These are phyloP conservation scores for Drosophila peninsularis DNA, from an alignment of 2,888 invertebrate genomes.

Conservation along the genomic window DNA sequence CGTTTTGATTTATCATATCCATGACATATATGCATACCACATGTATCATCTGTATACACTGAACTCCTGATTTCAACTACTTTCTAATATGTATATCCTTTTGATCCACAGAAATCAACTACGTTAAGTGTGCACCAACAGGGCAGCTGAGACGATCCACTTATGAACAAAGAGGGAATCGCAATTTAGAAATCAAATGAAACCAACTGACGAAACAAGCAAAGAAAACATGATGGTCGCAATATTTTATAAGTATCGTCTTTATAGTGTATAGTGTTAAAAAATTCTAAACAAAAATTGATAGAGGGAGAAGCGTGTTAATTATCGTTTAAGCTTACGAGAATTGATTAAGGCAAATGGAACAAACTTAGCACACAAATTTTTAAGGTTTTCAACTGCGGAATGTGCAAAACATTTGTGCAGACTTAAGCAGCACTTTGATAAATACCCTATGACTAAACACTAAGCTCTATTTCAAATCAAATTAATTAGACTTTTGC, in stretches of 20 bases:
- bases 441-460: conserved; percentile 44
- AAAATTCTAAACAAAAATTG: conserved; percentile 51
- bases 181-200: conserved; percentile 55
- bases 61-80: not conserved
- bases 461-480: conserved; percentile 61
- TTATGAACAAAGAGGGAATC: conserved; percentile 47
- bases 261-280: conserved; percentile 82
- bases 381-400: conserved; percentile 73
- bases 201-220: conserved; percentile 58
- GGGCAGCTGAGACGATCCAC: conserved; percentile 28
- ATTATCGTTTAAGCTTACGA: conserved; percentile 71
- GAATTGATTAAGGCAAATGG: conserved; percentile 68
- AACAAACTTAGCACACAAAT: conserved; percentile 73
- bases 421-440: conserved; percentile 59
- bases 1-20: conserved; percentile 23
- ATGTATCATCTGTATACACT: conserved; percentile 6
- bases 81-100: conserved; percentile 18
- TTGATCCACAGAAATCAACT: conserved; percentile 79
- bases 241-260: conserved; percentile 77
- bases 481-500: conserved; percentile 58
- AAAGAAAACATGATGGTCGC: conserved; percentile 77
- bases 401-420: conserved; percentile 48
- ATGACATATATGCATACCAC: conserved; percentile 17
- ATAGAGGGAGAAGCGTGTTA: conserved; percentile 56
- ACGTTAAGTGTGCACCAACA: conserved; percentile 68